These are phyloP conservation scores for Hypselothyrea guttata DNA, from an alignment of 2,888 invertebrate species.

Conservation along the genomic window DNA sequence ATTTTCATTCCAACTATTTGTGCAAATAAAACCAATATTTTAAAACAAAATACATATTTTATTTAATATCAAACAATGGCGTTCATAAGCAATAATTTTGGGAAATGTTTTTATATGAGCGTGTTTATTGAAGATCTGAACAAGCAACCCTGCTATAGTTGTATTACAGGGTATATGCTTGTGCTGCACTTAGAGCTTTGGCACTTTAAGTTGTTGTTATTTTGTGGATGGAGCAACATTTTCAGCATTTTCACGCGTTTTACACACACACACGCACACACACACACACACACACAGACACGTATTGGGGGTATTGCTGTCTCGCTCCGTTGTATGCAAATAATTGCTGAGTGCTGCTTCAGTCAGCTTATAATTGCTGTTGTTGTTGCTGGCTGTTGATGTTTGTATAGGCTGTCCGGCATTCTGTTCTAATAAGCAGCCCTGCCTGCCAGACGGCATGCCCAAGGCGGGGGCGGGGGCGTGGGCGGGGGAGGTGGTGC, in stretches of 20 bases:
- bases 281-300: conserved; percentile 3
- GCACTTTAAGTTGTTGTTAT: conserved; percentile 32
- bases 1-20: no score
- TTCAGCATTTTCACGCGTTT: conserved; percentile 56
- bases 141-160: neutral
- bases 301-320: conserved; percentile 19
- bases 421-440: conserved; percentile 49
- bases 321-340: conserved; percentile 62
- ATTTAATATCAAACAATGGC: no score
- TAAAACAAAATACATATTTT: no score
- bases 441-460: conserved; percentile 18
- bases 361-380: conserved; percentile 47
- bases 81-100: no score
- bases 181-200: neutral
- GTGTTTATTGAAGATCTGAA: no score
- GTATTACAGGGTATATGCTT: conserved; percentile 12
- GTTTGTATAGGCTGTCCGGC: conserved; percentile 53
- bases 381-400: conserved; percentile 34
- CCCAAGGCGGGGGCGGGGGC: neutral
- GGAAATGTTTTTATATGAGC: no score
- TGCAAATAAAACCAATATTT: no score
- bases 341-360: conserved; percentile 65
- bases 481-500: neutral
- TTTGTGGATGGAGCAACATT: conserved; percentile 21
- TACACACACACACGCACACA: conserved; percentile 21